These are phyloP conservation scores for Lethocerus indicus DNA, from an alignment of 1,140 invertebrate species.

Conservation along the genomic window DNA sequence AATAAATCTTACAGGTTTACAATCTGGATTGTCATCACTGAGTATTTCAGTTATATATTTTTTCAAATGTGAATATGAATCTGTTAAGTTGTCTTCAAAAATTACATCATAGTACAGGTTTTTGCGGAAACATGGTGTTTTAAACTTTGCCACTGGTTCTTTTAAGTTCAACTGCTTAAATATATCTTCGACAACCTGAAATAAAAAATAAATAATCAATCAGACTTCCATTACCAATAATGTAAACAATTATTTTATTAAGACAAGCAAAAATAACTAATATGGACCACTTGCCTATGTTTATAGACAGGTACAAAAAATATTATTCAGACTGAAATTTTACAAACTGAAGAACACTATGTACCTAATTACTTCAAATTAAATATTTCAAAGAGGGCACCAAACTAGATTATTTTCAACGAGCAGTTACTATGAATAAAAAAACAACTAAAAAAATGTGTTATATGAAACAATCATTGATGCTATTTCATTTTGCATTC, in stretches of 20 bases:
- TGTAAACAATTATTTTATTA: neutral
- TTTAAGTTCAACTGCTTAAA: slow-evolving; percentile 32
- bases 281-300: no score
- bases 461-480: no score
- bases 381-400: no score
- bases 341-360: no score
- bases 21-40: slow-evolving; percentile 11
- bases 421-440: no score
- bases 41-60: slow-evolving; percentile 43
- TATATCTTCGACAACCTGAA: slow-evolving; percentile 37
- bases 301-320: no score
- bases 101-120: slow-evolving; percentile 54
- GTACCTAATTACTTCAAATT: no score
- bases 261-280: neutral
- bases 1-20: slow-evolving; percentile 1
- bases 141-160: slow-evolving; percentile 34
- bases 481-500: no score
- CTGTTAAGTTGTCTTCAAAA: slow-evolving; percentile 63
- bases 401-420: no score
- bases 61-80: slow-evolving; percentile 59
- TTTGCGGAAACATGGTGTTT: slow-evolving; percentile 40
- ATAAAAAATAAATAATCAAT: neutral
- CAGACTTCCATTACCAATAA: no score
- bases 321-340: no score
- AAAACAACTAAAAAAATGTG: no score